Conservation (phyloP, 2,888 invertebrate species). For the Eudemis profundana region DNA sequence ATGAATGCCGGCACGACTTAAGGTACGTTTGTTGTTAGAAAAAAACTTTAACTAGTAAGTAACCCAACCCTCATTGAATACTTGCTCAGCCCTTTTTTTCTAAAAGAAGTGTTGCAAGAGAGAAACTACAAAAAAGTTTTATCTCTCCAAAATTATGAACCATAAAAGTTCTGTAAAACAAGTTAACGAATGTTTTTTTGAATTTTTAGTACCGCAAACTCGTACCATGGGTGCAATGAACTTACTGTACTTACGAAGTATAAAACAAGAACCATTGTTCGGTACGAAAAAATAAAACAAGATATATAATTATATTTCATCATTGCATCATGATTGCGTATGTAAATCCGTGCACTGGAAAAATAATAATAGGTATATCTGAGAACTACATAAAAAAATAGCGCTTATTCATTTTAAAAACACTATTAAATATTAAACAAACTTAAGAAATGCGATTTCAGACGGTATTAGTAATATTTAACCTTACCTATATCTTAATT, state of each 20-base stretch:
- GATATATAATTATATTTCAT: no score
- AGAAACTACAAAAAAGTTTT: constrained; percentile 17
- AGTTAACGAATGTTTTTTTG: constrained; percentile 50
- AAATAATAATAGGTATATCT: no score
- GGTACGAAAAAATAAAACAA: constrained; percentile 4
- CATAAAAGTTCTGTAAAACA: constrained; percentile 50
- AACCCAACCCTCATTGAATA: neutral
- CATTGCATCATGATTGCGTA: neutral
- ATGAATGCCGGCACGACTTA: no score
- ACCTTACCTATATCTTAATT: no score
- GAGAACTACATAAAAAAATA: no score
- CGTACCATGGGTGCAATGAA: constrained; percentile 24
- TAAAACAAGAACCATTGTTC: constrained; percentile 14
- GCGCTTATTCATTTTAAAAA: no score
- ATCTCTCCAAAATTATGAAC: constrained; percentile 43
- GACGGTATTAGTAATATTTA: no score
- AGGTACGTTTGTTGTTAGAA: no score
- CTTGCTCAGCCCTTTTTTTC: neutral
- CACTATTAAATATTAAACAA: no score
- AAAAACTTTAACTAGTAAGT: no score
- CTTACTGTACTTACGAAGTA: constrained; percentile 16
- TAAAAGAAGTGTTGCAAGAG: constrained; percentile 2
- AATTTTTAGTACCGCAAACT: constrained; percentile 40
- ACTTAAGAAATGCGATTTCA: no score
- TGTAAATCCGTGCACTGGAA: no score